Base-by-base conservation (phyloP, 2,888 invertebrate species). In the Synanthedon tipuliformis region DNA sequence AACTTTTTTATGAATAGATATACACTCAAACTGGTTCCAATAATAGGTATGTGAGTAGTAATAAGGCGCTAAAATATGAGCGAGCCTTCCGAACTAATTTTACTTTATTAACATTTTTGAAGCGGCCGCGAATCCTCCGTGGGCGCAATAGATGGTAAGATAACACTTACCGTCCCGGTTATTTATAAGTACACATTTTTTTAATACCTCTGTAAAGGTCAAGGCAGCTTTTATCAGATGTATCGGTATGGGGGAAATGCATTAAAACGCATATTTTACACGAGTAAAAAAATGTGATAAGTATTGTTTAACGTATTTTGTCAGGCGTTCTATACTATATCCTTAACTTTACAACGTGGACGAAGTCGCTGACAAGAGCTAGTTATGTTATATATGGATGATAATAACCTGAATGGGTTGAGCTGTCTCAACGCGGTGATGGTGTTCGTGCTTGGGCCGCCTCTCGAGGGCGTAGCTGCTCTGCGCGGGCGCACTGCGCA, bases 401-500 rank as follows among this genome's bases (percentile, higher is more conserved):
- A 45, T 27, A 27, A 54, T 55, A 53, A 82, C 84, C 78, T 82
- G 83, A 1, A 70, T 64, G 1, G 73, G 69, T 0, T 67, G 69
- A 16, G 73, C 90, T 86, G 73, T 91, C 89, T 90, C 89, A 16
- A 88, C 78, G 1, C 78, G 66, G 51, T 78, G 75, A 54, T 78
- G 80, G 40, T 80, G 79, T 55, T 81, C 79, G 59, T 73, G 76
- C 3, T 70, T 65, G 16, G 70, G 66, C 0, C 83, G 69, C 1
- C 85, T 69, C 59, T 83, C 86, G 5, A 88, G 69, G 7, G 87
- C 88, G 54, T 88, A 89, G 68, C 90, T 90, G 66, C 89, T 79
- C 81, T 90, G 90, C 4, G 89, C 84, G 0, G 89, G 89, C 54
- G 89, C 90, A n/a, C 88, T 88, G 61, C 89, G 87, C 1, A 90